Evolutionary conservation across 2,888 invertebrate species (phyloP).

Genomic region (Alviniconcha strummeri): DNA sequence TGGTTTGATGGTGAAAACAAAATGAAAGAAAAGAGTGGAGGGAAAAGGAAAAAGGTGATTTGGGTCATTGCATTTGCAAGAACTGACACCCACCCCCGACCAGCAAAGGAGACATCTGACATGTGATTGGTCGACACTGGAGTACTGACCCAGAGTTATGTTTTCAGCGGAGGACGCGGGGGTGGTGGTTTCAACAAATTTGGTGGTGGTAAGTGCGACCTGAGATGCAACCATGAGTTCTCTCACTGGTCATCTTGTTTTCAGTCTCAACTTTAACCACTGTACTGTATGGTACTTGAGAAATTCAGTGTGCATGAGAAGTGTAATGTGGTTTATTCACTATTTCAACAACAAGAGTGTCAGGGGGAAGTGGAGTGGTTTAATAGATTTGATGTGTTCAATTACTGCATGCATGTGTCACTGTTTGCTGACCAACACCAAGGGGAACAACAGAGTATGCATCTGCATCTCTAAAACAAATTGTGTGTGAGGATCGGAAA

Average conservation of each 20-base stretch:
- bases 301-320: too few relatives aligned
- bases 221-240: conserved; percentile 41
- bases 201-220: conserved; percentile 66
- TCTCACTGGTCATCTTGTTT: conserved; percentile 6
- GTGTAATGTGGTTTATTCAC: too few relatives aligned
- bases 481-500: too few relatives aligned
- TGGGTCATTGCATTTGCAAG: background rate
- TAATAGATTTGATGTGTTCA: too few relatives aligned
- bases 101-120: background rate
- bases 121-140: conserved; percentile 8
- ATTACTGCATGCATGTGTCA: too few relatives aligned
- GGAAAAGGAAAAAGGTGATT: background rate
- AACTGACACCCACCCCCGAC: background rate
- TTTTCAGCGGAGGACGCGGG: conserved; percentile 65
- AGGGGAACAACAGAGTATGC: too few relatives aligned
- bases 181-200: conserved; percentile 68
- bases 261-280: background rate
- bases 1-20: background rate
- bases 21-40: conserved; percentile 13
- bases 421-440: too few relatives aligned
- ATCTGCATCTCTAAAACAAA: too few relatives aligned
- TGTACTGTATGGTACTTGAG: background rate
- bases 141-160: conserved; percentile 27
- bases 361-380: too few relatives aligned
- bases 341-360: too few relatives aligned